Evolutionary conservation across 2,797 vertebrate species (phyloP).

Genomic region (Phoxinus dragarum): DNA sequence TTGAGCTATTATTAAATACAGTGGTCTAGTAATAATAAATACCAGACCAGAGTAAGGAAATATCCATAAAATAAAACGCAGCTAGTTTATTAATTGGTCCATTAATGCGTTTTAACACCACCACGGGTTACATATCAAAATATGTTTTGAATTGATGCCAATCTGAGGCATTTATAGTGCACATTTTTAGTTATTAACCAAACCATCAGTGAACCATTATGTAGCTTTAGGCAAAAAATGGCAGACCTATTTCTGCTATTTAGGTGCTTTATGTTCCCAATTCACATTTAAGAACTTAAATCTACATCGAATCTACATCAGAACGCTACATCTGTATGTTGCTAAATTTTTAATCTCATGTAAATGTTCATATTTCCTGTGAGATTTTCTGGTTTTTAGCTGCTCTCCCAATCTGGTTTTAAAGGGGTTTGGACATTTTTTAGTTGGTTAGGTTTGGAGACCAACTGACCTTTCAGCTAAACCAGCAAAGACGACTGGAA

Average conservation of each 20-base stretch:
- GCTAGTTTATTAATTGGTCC: not conserved
- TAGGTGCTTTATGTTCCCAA: too few species aligned
- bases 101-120: not conserved
- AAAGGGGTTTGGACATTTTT: not conserved
- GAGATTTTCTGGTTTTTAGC: not conserved
- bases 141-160: not conserved
- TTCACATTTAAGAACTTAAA: not conserved
- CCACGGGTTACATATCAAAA: not conserved
- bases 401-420: not conserved
- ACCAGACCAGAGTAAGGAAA: not conserved
- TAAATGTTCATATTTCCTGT: not conserved
- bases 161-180: not conserved
- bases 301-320: too few species aligned
- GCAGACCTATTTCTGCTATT: not conserved
- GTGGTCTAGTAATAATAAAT: not conserved
- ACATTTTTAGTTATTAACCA: conserved; percentile 1
- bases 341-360: not conserved
- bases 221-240: not conserved
- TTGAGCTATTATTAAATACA: conserved; percentile 28
- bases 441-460: not conserved
- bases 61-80: not conserved
- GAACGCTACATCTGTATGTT: not conserved
- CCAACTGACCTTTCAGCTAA: too few species aligned
- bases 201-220: not conserved
- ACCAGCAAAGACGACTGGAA: not conserved